These are phyloP conservation scores for Notoglanidium macrostoma DNA, from an alignment of 2,797 vertebrate species.

Conservation along the genomic window DNA sequence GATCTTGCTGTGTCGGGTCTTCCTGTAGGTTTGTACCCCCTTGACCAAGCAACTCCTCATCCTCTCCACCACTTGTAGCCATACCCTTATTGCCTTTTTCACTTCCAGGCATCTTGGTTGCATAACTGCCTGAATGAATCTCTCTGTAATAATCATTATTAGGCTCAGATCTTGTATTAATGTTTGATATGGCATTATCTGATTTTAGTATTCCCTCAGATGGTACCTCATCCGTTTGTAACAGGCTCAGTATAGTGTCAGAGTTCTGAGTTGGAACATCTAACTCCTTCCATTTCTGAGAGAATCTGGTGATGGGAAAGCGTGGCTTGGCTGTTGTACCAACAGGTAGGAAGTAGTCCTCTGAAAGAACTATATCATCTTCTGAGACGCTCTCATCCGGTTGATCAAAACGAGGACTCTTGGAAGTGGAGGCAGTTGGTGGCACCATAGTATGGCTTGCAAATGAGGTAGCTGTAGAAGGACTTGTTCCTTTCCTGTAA, in stretches of 20 bases:
- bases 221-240: slow-evolving; percentile 47
- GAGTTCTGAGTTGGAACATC: slow-evolving; percentile 44
- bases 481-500: slow-evolving; percentile 49
- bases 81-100: slow-evolving; percentile 9
- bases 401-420: slow-evolving; percentile 41
- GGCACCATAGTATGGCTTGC: slow-evolving; percentile 28
- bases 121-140: slow-evolving; percentile 24
- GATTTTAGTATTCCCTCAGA: slow-evolving; percentile 28
- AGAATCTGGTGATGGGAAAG: slow-evolving; percentile 43
- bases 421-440: slow-evolving; percentile 21
- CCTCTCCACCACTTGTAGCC: background rate
- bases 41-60: slow-evolving; percentile 8
- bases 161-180: background rate
- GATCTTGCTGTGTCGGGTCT: slow-evolving; percentile 37
- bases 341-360: slow-evolving; percentile 76
- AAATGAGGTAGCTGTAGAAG: slow-evolving; percentile 54
- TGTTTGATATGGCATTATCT: background rate
- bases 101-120: slow-evolving; percentile 15
- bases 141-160: background rate
- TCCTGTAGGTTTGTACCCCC: slow-evolving; percentile 35
- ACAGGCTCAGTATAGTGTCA: slow-evolving; percentile 41
- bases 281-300: slow-evolving; percentile 50
- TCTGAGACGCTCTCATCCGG: slow-evolving; percentile 49
- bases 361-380: slow-evolving; percentile 62
- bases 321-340: slow-evolving; percentile 56